Conservation (phyloP, 2,888 invertebrate species). For the Cynaeus angustus region DNA sequence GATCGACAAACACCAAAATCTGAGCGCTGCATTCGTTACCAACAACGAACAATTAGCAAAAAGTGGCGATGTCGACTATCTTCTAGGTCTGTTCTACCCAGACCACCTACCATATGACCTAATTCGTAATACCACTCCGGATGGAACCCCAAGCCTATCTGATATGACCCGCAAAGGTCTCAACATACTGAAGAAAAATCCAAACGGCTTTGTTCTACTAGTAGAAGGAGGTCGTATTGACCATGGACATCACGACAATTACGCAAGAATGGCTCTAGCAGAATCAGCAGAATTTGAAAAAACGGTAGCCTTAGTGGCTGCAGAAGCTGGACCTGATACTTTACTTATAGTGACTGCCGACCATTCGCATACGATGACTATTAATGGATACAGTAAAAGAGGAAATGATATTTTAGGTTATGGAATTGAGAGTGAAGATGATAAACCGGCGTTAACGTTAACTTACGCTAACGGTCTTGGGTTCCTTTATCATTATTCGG, state of each 20-base stretch:
- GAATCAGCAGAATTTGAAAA: slow-evolving; percentile 85
- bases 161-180: slow-evolving; percentile 85
- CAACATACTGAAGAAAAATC: slow-evolving; percentile 77
- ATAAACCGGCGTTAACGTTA: slow-evolving; percentile 31
- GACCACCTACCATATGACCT: slow-evolving; percentile 83
- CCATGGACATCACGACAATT: slow-evolving; percentile 86
- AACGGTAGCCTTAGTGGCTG: slow-evolving; percentile 79
- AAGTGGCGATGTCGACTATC: slow-evolving; percentile 79
- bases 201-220: slow-evolving; percentile 81
- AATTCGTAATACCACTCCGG: slow-evolving; percentile 75
- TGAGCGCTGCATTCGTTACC: slow-evolving; percentile 76
- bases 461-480: background rate
- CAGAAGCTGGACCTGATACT: slow-evolving; percentile 79
- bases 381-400: slow-evolving; percentile 83
- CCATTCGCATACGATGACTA: slow-evolving; percentile 83
- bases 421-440: slow-evolving; percentile 20
- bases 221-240: slow-evolving; percentile 89
- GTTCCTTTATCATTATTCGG: background rate
- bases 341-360: slow-evolving; percentile 87
- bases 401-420: slow-evolving; percentile 71
- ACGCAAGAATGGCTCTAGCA: slow-evolving; percentile 80
- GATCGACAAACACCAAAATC: slow-evolving; percentile 72
- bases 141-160: slow-evolving; percentile 82
- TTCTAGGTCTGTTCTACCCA: slow-evolving; percentile 84
- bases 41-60: slow-evolving; percentile 78